Conservation (phyloP, 1,140 invertebrate species). For the Paraescarpia echinospica region DNA sequence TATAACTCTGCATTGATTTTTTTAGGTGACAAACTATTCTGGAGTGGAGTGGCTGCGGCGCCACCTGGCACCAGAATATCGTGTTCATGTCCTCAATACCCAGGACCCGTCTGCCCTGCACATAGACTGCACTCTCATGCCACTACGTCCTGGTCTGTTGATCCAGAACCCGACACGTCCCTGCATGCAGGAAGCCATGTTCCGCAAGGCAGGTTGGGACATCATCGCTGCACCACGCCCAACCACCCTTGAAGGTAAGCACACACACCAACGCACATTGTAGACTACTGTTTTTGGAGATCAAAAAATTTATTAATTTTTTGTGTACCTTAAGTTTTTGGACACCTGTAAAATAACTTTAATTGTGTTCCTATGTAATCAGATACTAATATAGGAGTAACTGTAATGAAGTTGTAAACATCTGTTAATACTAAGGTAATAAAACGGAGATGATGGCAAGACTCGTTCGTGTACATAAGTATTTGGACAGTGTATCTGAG, state of each 20-base stretch:
- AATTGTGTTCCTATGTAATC: too few relatives aligned
- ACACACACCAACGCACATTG: neutral
- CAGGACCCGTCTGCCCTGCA: neutral
- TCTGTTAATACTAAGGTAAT: too few relatives aligned
- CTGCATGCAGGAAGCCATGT: constrained; percentile 9
- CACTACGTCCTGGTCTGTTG: constrained; percentile 24
- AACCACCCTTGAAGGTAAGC: constrained; percentile 16
- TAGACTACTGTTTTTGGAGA: too few relatives aligned
- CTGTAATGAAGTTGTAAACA: too few relatives aligned
- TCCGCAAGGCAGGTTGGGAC: constrained; percentile 27
- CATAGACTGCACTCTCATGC: constrained; percentile 15
- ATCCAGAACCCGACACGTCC: constrained; percentile 11
- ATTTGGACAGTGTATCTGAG: too few relatives aligned
- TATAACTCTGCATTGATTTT: too few relatives aligned
- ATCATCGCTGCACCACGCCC: constrained; percentile 21
- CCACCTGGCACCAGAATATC: constrained; percentile 21
- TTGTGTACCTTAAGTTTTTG: too few relatives aligned
- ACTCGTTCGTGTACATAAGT: too few relatives aligned
- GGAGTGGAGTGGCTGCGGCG: constrained; percentile 30
- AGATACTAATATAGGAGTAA: too few relatives aligned
- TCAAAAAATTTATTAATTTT: too few relatives aligned
- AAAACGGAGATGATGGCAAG: too few relatives aligned
- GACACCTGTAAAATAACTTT: too few relatives aligned
- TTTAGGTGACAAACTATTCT: constrained; percentile 25
- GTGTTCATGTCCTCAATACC: constrained; percentile 18